Evolutionary conservation across 92 coral and sea anemone species (phyloP).

Genomic region (Palythoa heliodiscus): DNA sequence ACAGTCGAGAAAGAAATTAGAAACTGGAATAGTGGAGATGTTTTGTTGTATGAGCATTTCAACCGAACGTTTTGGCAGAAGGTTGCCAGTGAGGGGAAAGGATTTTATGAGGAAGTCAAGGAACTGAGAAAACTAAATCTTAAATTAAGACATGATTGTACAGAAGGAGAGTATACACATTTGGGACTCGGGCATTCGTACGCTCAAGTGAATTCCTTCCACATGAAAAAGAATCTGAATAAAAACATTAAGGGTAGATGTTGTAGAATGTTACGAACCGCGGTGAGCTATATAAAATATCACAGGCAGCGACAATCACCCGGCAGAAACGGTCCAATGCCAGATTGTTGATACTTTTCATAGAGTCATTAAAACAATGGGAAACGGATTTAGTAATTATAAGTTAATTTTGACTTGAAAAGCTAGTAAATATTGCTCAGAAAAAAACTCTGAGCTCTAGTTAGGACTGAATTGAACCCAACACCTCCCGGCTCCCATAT

Average conservation of each 20-base stretch:
- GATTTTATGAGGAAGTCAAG: constrained; percentile 63
- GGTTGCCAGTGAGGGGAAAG: constrained; percentile 37
- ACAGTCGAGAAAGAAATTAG: constrained; percentile 56
- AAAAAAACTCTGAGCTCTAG: too few relatives aligned
- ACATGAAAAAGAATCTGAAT: neutral
- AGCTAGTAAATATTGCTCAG: too few relatives aligned
- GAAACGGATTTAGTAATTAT: neutral
- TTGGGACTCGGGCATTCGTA: neutral
- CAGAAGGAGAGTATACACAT: constrained; percentile 21
- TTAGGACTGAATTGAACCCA: too few relatives aligned
- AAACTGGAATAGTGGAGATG: constrained; percentile 86
- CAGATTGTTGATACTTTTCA: constrained; percentile 24
- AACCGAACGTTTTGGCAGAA: constrained; percentile 52
- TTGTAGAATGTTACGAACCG: constrained; percentile 29
- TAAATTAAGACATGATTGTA: constrained; percentile 4
- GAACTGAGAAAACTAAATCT: constrained; percentile 45
- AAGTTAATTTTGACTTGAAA: too few relatives aligned
- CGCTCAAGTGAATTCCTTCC: constrained; percentile 24
- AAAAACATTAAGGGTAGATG: constrained; percentile 9
- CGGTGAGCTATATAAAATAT: constrained; percentile 2
- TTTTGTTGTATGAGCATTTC: constrained; percentile 70
- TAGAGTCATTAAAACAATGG: neutral
- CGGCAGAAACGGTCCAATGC: constrained; percentile 19
- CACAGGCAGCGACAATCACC: constrained; percentile 24
- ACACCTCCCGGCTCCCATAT: too few relatives aligned